Evolutionary conservation across 2,797 vertebrate species (phyloP).

Genomic region (Distichodus sexfasciatus): DNA sequence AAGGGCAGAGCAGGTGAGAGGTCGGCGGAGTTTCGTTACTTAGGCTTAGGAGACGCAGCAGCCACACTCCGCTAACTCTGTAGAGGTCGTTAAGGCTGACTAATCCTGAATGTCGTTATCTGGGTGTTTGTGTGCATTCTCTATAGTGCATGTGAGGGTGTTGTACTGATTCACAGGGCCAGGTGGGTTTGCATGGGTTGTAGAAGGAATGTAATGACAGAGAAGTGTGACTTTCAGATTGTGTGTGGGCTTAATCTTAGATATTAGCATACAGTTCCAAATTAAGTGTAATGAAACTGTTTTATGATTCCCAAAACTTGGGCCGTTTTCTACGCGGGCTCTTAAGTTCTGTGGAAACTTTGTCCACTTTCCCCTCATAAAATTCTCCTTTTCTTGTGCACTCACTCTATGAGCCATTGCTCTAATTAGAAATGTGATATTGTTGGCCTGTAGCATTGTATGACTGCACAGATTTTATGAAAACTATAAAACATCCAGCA

Average conservation of each 20-base stretch:
- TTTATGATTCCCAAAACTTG: constrained; percentile 6
- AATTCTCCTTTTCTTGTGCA: neutral
- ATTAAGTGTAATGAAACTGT: constrained; percentile 1
- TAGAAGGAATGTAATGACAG: neutral
- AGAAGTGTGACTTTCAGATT: neutral
- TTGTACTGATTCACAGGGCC: neutral
- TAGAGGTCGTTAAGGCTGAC: constrained; percentile 7
- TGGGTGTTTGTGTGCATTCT: constrained; percentile 1
- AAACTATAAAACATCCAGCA: constrained; percentile 22
- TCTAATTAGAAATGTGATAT: constrained; percentile 8
- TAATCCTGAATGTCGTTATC: constrained; percentile 22
- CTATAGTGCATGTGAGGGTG: neutral
- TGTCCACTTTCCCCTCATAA: neutral
- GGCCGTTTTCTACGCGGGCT: neutral
- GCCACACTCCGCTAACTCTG: neutral
- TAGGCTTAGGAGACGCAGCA: constrained; percentile 52
- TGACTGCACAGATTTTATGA: constrained; percentile 1
- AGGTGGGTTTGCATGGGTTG: neutral
- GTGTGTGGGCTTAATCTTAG: neutral
- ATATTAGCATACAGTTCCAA: neutral
- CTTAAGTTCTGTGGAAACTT: neutral
- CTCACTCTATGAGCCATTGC: neutral
- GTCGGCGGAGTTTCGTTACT: constrained; percentile 62
- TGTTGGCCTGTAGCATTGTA: neutral
- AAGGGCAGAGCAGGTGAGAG: constrained; percentile 77